phyloP scores from a whole-genome alignment of 2,888 invertebrate species.

The Apamea monoglypha region DNA sequence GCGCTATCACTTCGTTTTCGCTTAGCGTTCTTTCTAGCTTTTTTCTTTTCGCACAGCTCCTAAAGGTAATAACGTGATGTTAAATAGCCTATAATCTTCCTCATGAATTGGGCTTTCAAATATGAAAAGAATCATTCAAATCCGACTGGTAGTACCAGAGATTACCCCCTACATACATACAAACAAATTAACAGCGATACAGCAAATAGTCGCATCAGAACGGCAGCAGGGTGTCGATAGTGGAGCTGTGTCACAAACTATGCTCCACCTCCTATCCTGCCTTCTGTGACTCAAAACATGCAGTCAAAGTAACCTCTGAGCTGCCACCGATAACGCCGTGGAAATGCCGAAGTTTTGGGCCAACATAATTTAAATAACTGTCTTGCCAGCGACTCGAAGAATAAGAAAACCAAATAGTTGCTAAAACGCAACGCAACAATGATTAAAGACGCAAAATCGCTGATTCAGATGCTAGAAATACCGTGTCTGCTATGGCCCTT shows the following conservation, averaged over 20 bases:
- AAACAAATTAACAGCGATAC: too few species aligned
- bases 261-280: background rate
- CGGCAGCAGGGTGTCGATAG: background rate
- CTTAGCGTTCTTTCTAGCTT: too few species aligned
- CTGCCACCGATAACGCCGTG: background rate
- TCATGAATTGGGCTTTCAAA: too few species aligned
- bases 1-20: too few species aligned
- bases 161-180: too few species aligned
- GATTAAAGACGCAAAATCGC: background rate
- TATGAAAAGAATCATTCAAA: too few species aligned
- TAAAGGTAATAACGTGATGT: too few species aligned
- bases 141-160: too few species aligned
- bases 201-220: background rate
- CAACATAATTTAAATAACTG: background rate
- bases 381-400: fast-evolving
- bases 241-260: background rate
- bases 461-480: background rate
- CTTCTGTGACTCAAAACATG: background rate
- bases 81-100: too few species aligned
- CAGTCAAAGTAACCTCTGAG: background rate
- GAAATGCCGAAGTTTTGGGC: background rate
- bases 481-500: background rate
- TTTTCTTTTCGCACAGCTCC: too few species aligned
- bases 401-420: background rate
- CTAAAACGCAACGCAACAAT: too few species aligned